phyloP scores from a whole-genome alignment of 2,797 vertebrate genomes.

The Kryptolebias ocellatus region DNA sequence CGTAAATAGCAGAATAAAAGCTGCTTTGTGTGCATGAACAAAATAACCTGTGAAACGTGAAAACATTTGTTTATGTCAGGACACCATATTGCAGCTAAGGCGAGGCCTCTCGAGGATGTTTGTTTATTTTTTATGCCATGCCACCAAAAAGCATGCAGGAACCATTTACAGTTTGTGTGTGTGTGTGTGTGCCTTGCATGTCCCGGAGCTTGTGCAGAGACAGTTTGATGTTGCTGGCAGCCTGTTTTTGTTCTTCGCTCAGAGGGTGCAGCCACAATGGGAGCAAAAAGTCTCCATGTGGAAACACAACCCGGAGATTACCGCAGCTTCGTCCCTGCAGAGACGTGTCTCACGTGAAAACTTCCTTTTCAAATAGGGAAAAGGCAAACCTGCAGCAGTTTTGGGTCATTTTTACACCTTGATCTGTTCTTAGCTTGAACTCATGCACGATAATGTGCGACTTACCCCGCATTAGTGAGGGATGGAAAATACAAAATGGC shows the following conservation, averaged over 20 bases:
- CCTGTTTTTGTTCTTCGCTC: slow-evolving; percentile 45
- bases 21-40: neutral
- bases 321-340: neutral
- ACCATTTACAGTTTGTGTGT: slow-evolving; percentile 3
- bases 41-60: neutral
- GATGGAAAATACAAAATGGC: neutral
- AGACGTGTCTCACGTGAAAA: too few relatives aligned
- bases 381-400: neutral
- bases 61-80: neutral
- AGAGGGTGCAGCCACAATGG: slow-evolving; percentile 21
- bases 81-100: neutral
- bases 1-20: neutral
- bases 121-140: neutral
- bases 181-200: slow-evolving; percentile 5
- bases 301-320: neutral
- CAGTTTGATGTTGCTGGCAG: slow-evolving; percentile 49
- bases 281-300: neutral
- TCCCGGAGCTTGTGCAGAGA: slow-evolving; percentile 22
- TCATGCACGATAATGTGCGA: too few relatives aligned
- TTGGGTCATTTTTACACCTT: neutral
- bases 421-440: too few relatives aligned
- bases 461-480: neutral
- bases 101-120: neutral
- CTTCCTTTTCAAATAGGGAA: neutral
- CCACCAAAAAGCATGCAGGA: neutral